These are phyloP conservation scores for Pollenia griseotomentosa DNA, from an alignment of 2,888 invertebrate genomes.

Conservation along the genomic window DNA sequence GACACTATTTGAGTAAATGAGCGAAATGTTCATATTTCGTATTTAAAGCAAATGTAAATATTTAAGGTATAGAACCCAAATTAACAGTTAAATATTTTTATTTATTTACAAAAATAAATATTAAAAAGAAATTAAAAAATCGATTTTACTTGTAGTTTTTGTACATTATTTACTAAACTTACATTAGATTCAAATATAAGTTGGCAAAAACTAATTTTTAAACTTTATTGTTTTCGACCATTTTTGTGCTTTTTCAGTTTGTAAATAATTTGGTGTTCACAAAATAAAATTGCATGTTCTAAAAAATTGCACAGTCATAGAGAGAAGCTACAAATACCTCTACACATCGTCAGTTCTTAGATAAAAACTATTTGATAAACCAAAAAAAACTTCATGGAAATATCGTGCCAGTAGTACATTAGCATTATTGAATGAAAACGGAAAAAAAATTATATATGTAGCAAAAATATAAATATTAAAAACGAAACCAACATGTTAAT, in stretches of 20 bases:
- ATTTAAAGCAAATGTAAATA: too few species aligned
- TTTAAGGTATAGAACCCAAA: too few species aligned
- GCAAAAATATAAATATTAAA: neutral
- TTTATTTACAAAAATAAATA: slow-evolving; percentile 1
- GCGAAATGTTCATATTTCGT: too few species aligned
- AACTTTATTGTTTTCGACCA: neutral
- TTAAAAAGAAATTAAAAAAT: neutral
- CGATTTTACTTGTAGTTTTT: neutral
- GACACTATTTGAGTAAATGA: too few species aligned
- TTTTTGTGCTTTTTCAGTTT: slow-evolving; percentile 38
- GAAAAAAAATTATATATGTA: neutral
- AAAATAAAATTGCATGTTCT: slow-evolving; percentile 24
- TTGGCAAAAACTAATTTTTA: neutral
- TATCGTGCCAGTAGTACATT: slow-evolving; percentile 72
- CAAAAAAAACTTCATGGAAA: slow-evolving; percentile 56
- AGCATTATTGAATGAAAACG: slow-evolving; percentile 53
- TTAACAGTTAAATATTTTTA: too few species aligned
- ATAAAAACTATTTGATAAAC: slow-evolving; percentile 41
- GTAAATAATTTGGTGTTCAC: neutral
- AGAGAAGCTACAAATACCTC: slow-evolving; percentile 16
- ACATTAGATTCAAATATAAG: slow-evolving; percentile 8
- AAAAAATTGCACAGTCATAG: slow-evolving; percentile 6
- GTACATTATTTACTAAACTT: slow-evolving; percentile 2
- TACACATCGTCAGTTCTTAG: slow-evolving; percentile 27
- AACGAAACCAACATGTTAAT: slow-evolving; percentile 26